Base-by-base conservation (phyloP, 2,113 vertebrate genomes). In the Lophotis ruficrista region DNA sequence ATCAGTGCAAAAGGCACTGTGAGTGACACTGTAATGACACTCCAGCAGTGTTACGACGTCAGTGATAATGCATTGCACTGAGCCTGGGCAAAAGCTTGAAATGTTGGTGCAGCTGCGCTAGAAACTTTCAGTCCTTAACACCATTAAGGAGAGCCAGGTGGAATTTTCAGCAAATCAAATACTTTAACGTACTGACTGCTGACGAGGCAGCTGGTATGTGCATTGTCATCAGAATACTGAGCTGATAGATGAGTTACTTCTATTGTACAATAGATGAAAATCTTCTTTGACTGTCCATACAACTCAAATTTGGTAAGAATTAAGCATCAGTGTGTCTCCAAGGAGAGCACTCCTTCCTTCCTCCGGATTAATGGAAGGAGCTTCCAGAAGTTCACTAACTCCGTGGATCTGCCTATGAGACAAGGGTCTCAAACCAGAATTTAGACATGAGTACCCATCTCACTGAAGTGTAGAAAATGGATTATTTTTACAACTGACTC, bases 131-230 rank as follows among this genome's bases (percentile, higher is more conserved):
- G 48, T 57, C 64, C 60, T 53, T 72, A 65, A 64, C 8, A 61
- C 82, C 2, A 3, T 64, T 75, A 71, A 80, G 77, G 53, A 87
- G 57, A 77, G 7, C 73, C 83, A 81, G 14, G 65, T 87, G 43
- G 48, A 79, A 76, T 94, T 94, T 94, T 89, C 70, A 94, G 62
- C 81, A 93, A 87, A 90, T 91, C 33, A 77, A 79, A 66, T 93
- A 57, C 95, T 93, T 79, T 91, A 90, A 92, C 69, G 28, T 58
- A 33, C 75, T 82, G 60, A n/a, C 86, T 97, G 82, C 87, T 93
- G 77, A 48, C 2, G 0, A 90, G 69, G 43, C 91, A 91, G 77
- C 58, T 70, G 81, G 31, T 87, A 28, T 80, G 79, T 89, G 77
- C 80, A 73, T 80, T 96, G 87, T 87, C 83, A 83, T 92, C 79